phyloP scores from a whole-genome alignment of 2,888 invertebrate genomes.

The Bombylius major region DNA sequence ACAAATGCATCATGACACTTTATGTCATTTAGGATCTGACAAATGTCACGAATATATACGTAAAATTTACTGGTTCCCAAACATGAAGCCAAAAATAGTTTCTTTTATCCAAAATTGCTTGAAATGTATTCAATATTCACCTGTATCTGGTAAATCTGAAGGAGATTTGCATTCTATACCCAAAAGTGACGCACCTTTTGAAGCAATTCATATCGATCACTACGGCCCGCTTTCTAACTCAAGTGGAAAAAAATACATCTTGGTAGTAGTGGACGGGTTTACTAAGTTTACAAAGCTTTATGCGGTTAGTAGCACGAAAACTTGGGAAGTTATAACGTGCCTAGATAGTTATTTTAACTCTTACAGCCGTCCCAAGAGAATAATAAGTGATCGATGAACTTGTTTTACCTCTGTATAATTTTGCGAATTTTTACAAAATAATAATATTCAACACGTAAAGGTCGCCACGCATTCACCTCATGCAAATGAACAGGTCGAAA shows the following conservation, averaged over 20 bases:
- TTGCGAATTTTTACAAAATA: too few species aligned
- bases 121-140: not conserved
- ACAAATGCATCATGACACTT: conserved; percentile 16
- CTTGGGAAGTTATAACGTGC: conserved; percentile 9
- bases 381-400: too few species aligned
- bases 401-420: too few species aligned
- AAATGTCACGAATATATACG: not conserved
- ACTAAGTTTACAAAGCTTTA: not conserved
- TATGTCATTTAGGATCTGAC: conserved; percentile 18
- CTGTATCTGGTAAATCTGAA: not conserved
- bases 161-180: conserved; percentile 1
- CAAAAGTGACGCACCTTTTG: not conserved
- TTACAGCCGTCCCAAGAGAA: too few species aligned
- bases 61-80: conserved; percentile 3
- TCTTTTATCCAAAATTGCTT: not conserved
- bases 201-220: not conserved
- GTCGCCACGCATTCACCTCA: too few species aligned
- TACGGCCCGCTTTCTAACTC: conserved; percentile 5
- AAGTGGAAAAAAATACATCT: not conserved
- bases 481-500: too few species aligned
- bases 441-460: too few species aligned
- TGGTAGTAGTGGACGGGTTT: not conserved
- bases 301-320: conserved; percentile 3
- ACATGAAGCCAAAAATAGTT: conserved; percentile 9
- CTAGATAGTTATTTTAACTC: not conserved